A percentile compares a stretch with the other conserved stretches of the same genome.
These are phyloP conservation scores for Neoniphon sammara DNA, from an alignment of 2,797 vertebrate genomes.

Conservation along the genomic window DNA sequence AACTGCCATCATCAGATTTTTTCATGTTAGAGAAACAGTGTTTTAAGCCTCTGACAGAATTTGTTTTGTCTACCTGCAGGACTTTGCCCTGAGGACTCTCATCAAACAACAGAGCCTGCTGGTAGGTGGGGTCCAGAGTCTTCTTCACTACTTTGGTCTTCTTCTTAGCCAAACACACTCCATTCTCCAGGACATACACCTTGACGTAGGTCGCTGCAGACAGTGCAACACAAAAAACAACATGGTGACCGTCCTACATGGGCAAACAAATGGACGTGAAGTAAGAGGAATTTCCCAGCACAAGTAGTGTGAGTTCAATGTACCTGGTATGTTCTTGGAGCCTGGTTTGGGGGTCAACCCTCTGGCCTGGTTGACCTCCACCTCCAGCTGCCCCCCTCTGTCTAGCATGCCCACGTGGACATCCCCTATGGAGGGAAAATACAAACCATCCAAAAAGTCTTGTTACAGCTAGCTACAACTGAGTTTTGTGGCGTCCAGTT, in stretches of 20 bases:
- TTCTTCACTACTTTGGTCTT: constrained; percentile 97
- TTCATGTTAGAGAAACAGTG: no score
- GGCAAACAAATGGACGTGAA: neutral
- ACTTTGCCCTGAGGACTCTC: constrained; percentile 96
- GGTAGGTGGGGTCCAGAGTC: constrained; percentile 92
- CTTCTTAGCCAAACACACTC: constrained; percentile 94
- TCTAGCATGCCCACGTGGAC: constrained; percentile 92
- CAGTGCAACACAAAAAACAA: constrained; percentile 1
- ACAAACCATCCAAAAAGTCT: neutral
- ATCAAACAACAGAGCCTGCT: constrained; percentile 96
- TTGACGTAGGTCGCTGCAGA: constrained; percentile 94
- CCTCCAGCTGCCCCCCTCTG: constrained; percentile 94
- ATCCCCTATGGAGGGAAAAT: constrained; percentile 84
- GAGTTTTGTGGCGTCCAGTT: neutral
- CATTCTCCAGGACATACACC: constrained; percentile 95
- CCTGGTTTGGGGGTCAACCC: constrained; percentile 92
- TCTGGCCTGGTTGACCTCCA: constrained; percentile 95
- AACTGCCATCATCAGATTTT: no score
- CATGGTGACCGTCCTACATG: neutral
- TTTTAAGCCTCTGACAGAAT: no score
- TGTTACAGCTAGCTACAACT: no score
- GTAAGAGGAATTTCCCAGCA: neutral
- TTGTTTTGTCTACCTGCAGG: constrained; percentile 95
- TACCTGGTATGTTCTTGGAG: constrained; percentile 95
- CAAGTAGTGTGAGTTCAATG: neutral